phyloP scores from a whole-genome alignment of 2,113 vertebrate genomes.

The Cephalophus harveyi region DNA sequence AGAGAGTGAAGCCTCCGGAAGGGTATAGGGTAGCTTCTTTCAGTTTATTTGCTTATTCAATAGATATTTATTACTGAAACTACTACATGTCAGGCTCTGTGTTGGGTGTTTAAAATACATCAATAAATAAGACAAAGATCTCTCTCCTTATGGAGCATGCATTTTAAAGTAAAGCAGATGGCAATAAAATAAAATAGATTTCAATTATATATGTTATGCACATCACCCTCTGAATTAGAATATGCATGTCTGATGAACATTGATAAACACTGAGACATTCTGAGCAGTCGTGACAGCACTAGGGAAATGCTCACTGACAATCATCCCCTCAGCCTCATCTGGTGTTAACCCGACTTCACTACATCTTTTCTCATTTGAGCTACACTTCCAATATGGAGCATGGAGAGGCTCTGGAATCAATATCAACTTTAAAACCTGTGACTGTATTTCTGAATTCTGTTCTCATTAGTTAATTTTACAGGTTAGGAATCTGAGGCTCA shows the following conservation, averaged over 20 bases:
- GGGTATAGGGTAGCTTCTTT: neutral
- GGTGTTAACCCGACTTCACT: neutral
- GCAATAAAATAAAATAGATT: neutral
- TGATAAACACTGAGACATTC: neutral
- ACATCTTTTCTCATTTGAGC: neutral
- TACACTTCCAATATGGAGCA: neutral
- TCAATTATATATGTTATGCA: neutral
- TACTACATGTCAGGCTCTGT: neutral
- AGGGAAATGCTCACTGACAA: rapidly evolving
- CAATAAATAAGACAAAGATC: neutral
- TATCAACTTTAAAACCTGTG: neutral
- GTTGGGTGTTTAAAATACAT: neutral
- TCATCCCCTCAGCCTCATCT: neutral
- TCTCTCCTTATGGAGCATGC: neutral
- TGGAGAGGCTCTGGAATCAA: neutral
- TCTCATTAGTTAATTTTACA: neutral
- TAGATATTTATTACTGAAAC: neutral
- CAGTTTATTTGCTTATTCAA: neutral
- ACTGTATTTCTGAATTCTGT: neutral
- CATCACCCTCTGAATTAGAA: neutral
- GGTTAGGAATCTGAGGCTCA: neutral
- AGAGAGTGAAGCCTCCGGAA: neutral
- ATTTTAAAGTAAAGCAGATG: neutral
- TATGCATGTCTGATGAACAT: neutral
- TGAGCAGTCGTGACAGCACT: neutral